Conservation (phyloP, 2,888 invertebrate genomes). For the Hyles lineata region DNA sequence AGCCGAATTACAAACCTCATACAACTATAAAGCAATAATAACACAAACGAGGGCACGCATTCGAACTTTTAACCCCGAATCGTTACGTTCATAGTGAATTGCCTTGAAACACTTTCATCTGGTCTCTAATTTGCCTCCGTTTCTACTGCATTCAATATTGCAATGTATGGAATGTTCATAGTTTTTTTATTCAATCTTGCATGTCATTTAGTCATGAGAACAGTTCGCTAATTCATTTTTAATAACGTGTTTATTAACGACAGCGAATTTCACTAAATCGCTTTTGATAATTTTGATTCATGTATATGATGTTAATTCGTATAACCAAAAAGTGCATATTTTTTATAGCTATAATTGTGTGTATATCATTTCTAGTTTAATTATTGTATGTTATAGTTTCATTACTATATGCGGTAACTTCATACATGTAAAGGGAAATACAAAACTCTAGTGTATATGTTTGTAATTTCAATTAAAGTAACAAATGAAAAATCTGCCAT, state of each 20-base stretch:
- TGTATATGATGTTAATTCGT: not conserved
- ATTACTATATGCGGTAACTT: no score
- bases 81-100: slow-evolving; percentile 39
- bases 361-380: no score
- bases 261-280: not conserved
- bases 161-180: slow-evolving; percentile 20
- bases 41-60: slow-evolving; percentile 27
- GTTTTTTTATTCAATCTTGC: slow-evolving; percentile 14
- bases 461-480: no score
- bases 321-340: not conserved
- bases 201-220: not conserved
- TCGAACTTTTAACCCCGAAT: slow-evolving; percentile 32
- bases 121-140: slow-evolving; percentile 53
- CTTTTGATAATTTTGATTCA: slow-evolving; percentile 13
- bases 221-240: slow-evolving; percentile 11
- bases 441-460: no score
- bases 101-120: slow-evolving; percentile 76
- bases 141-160: slow-evolving; percentile 38
- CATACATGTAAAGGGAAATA: no score
- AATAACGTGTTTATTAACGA: slow-evolving; percentile 3
- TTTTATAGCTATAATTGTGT: not conserved
- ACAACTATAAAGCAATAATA: not conserved
- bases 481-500: no score
- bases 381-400: no score
- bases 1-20: not conserved